Base-by-base conservation (phyloP, 1,140 invertebrate species). In the Drosophila suzukii region DNA sequence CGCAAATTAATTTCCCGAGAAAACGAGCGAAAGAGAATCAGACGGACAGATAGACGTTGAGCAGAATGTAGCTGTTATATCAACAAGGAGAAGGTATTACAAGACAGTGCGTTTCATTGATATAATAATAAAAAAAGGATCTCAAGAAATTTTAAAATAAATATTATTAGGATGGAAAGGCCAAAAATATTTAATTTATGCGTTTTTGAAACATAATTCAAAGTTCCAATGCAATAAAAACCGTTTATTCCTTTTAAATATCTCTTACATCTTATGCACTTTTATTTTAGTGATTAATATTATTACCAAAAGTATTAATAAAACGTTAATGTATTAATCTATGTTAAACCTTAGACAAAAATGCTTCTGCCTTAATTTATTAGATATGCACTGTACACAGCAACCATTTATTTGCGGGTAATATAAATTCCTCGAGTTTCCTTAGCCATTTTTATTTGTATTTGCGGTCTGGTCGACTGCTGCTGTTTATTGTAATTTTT, bases 401-500 rank as follows among this genome's bases (percentile, higher is more conserved):
- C n/a, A 46, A 47, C 41, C 62, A 73, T 74, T 67, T 81, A 75
- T 75, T 46, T 75, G 54, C 24, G 70, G 82, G 41, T 60, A 81
- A 85, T 85, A 85, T 78, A 86, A 86, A 85, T 86, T 70, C 60
- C 68, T 68, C 36, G 67, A 67, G 75, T 55, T 74, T 24, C 58
- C 15, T 39, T 43, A 27, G 20, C 34, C 55, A 75, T 60, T 71
- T 85, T 86, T 78, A 82, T 85, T 85, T 78, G 75, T 72, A 82
- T 55, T 68, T 82, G 79, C 41, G 77, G 73, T 63, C 61, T 71
- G 62, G 41, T 6, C 63, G 41, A 43, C 46, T 51, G 39, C 61
- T 53, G 60, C 71, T 55, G 59, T 86, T 85, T 82, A 85, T 85
- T 85, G 82, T 85, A 78, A 85, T 82, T 86, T 85, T 85, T 85